Conservation (phyloP, 2,113 vertebrate species). For the Donacobius atricapilla region DNA sequence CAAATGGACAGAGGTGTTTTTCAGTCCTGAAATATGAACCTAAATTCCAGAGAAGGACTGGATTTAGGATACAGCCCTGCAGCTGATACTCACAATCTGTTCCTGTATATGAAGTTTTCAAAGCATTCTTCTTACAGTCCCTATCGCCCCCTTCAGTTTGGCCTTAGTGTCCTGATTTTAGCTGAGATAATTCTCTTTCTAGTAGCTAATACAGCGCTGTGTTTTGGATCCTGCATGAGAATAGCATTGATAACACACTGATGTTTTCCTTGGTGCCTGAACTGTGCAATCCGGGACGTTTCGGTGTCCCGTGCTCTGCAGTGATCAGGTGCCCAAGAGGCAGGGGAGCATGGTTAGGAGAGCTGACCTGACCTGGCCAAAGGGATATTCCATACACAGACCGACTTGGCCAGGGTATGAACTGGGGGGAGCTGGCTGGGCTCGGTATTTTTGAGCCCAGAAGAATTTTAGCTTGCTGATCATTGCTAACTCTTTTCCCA, state of each 20-base stretch:
- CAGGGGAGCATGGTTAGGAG: background rate
- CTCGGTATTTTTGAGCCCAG: too few relatives aligned
- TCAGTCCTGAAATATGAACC: background rate
- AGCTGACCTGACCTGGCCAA: too few relatives aligned
- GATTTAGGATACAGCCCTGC: background rate
- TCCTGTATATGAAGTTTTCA: background rate
- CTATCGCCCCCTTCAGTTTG: background rate
- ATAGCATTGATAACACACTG: background rate
- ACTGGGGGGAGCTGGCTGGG: background rate
- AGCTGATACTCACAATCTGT: background rate
- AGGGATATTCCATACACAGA: background rate
- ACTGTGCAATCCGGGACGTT: background rate
- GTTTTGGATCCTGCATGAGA: background rate
- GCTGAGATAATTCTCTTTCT: background rate
- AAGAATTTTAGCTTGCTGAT: too few relatives aligned
- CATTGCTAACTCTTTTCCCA: too few relatives aligned
- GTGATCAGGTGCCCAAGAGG: background rate
- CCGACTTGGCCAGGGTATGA: background rate
- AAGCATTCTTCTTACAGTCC: background rate
- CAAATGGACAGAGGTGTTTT: background rate
- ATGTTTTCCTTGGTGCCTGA: background rate
- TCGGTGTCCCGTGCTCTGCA: background rate
- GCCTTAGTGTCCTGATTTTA: background rate
- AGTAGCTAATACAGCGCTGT: background rate
- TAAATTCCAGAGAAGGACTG: background rate